Evolutionary conservation across 2,113 vertebrate species (phyloP).

Genomic region (Erythrolamprus reginae): DNA sequence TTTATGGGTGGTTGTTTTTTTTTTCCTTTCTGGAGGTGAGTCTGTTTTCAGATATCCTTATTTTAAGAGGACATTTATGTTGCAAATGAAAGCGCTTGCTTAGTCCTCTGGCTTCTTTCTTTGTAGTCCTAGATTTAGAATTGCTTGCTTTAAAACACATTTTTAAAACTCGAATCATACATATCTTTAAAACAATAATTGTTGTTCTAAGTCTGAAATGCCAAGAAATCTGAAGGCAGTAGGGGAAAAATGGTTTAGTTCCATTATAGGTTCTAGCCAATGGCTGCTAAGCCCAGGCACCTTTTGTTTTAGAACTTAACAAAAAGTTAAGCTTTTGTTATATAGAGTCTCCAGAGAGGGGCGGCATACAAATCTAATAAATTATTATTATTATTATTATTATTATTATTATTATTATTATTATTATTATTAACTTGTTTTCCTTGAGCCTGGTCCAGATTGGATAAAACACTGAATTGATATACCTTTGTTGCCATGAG

Average conservation of each 20-base stretch:
- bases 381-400: too few species aligned
- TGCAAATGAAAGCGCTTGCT: not conserved
- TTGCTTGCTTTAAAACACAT: not conserved
- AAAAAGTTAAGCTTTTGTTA: too few species aligned
- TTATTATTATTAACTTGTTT: too few species aligned
- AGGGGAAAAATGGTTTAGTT: not conserved
- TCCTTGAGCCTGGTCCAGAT: not conserved
- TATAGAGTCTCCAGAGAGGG: too few species aligned
- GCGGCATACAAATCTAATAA: too few species aligned
- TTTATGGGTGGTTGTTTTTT: too few species aligned
- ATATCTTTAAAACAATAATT: not conserved
- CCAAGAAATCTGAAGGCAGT: not conserved
- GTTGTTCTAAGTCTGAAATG: not conserved
- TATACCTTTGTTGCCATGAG: not conserved
- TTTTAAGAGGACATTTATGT: not conserved
- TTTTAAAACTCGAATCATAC: not conserved
- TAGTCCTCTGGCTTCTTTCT: not conserved
- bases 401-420: too few species aligned
- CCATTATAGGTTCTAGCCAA: not conserved
- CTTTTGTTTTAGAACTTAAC: too few species aligned
- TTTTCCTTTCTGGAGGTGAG: not conserved
- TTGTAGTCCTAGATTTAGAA: not conserved
- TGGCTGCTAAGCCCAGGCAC: not conserved
- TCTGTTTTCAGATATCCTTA: not conserved
- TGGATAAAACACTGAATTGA: not conserved